Percentiles rank a stretch among this genome's conserved stretches.
Conservation (phyloP, 2,113 vertebrate genomes). For the Myotis davidii region DNA sequence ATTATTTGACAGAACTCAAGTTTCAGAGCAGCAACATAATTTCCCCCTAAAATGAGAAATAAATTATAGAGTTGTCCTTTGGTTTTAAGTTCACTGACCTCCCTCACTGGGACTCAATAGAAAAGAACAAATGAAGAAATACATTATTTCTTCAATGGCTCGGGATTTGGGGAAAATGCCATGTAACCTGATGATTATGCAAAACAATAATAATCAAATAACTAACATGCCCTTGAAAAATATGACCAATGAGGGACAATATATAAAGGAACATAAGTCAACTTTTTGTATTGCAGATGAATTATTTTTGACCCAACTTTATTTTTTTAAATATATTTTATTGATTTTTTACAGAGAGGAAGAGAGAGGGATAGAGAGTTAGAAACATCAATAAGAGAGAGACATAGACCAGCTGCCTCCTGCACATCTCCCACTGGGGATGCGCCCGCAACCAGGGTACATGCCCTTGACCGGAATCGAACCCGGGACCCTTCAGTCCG, state of each 20-base stretch:
- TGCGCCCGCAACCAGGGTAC: too few relatives aligned
- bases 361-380: too few relatives aligned
- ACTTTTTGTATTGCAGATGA: neutral
- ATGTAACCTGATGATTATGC: neutral
- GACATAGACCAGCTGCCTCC: too few relatives aligned
- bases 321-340: too few relatives aligned
- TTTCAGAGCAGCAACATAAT: neutral
- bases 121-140: conserved; percentile 5
- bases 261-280: neutral
- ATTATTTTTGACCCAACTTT: neutral
- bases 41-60: conserved; percentile 6
- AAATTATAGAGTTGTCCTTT: neutral
- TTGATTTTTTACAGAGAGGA: too few relatives aligned
- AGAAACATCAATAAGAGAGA: too few relatives aligned
- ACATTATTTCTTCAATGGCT: neutral
- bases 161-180: neutral
- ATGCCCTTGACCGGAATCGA: too few relatives aligned
- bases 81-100: neutral
- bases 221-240: neutral
- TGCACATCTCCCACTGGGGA: too few relatives aligned
- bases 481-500: too few relatives aligned
- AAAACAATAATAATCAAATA: neutral
- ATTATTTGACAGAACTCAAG: conserved; percentile 9
- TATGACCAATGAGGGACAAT: neutral
- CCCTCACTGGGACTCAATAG: neutral